phyloP scores from a whole-genome alignment of 2,888 invertebrate species.

The Cephalotes varians region DNA sequence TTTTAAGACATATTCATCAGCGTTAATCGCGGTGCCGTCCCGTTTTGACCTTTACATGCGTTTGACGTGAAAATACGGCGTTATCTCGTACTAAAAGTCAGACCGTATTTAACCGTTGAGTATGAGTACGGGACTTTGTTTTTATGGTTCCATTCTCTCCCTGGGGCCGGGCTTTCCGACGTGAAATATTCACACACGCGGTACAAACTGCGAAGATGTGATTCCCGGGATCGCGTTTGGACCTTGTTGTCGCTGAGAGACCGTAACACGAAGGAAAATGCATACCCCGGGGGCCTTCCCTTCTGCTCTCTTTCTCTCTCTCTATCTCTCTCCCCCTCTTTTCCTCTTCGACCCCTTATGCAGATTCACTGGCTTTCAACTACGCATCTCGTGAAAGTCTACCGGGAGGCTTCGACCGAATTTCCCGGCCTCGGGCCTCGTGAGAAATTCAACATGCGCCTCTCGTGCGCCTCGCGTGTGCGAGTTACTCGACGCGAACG shows the following conservation, averaged over 20 bases:
- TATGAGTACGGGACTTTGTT: neutral
- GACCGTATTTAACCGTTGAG: neutral
- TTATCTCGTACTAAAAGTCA: neutral
- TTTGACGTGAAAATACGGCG: neutral
- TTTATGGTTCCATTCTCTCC: neutral
- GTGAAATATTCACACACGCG: constrained; percentile 39
- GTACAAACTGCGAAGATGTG: constrained; percentile 41
- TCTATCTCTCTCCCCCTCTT: neutral
- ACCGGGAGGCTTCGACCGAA: constrained; percentile 23
- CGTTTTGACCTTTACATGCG: neutral
- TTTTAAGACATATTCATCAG: no score
- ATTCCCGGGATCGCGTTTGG: constrained; percentile 38
- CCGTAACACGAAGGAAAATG: constrained; percentile 44
- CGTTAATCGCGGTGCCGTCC: neutral
- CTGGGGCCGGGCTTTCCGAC: neutral
- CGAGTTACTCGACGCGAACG: neutral
- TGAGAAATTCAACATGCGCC: constrained; percentile 46
- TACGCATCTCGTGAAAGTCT: constrained; percentile 39
- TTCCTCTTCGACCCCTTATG: constrained; percentile 6
- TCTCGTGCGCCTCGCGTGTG: constrained; percentile 2
- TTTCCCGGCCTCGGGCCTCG: constrained; percentile 38
- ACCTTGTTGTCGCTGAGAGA: constrained; percentile 13
- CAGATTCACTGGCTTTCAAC: constrained; percentile 28
- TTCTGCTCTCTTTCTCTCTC: neutral
- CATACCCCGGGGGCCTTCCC: constrained; percentile 1